Evolutionary conservation across 2,888 invertebrate species (phyloP), one percentile per base, ranked within the genome.

Genomic region (Lysandra coridon): DNA sequence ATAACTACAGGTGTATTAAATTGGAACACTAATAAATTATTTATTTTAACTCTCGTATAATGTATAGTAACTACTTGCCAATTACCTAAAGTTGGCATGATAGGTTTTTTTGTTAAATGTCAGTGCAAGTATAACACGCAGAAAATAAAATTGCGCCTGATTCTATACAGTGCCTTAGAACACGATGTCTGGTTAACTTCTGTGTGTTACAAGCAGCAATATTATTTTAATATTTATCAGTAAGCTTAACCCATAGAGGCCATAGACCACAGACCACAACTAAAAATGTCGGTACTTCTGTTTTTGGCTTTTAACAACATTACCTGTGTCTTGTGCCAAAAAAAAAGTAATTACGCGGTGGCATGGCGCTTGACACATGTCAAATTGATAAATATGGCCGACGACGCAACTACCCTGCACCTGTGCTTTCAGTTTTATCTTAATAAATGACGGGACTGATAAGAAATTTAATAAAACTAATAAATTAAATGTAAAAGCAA

Each of bases 371-470:
- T 69, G 69, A 37, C 69, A 69, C 69, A 69, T 69, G 69, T 69
- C 69, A 69, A 69, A 37, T 69, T 69, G 33, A 69, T 69, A 69
- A 69, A 37, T 14, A 69, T 37, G 69, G 69, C 33, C 33, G 33
- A 69, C 33, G 33, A 69, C 69, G 69, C 5, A 37, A 69, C 69
- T 69, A 69, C 69, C 69, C 69, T 69, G 69, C 69, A 69, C 69
- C 69, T 69, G 33, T 33, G 30, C 69, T 37, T 69, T 17, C 33
- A 37, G 69, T 69, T 37, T 69, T 69, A 69, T 69, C 69, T 69
- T 33, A 69, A 5, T 14, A 33, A 69, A 69, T 69, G 69, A 69
- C 69, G 69, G 69, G 33, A 5, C 33, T 69, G 69, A 69, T 69
- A 69, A 69, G 33, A 69, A 69, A 10, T 69, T 64, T 33, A 33